A percentile compares a stretch with the other conserved stretches of the same genome.
phyloP scores from a whole-genome alignment of 2,113 vertebrate genomes.

The Cricetomys ansorgei region DNA sequence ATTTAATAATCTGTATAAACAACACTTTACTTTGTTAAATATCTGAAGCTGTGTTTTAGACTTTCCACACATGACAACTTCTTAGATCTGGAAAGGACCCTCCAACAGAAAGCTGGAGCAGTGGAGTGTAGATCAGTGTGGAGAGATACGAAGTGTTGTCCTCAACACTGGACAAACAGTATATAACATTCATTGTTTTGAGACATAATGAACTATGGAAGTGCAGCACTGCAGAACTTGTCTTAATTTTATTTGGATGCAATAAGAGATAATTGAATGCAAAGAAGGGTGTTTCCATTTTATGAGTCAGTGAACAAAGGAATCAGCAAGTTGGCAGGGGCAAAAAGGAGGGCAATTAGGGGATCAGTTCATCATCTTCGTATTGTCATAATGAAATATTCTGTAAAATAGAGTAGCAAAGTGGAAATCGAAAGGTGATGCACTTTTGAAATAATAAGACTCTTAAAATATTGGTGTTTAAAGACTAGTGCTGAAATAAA shows the following conservation, averaged over 20 bases:
- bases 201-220: not conserved
- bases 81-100: not conserved
- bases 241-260: not conserved
- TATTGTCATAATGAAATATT: not conserved
- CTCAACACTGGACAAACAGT: not conserved
- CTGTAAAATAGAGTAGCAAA: not conserved
- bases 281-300: not conserved
- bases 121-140: not conserved
- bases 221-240: not conserved
- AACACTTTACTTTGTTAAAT: not conserved
- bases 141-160: not conserved
- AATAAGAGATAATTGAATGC: not conserved
- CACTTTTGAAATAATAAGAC: not conserved
- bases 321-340: too few species aligned
- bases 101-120: not conserved
- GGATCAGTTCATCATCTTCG: too few species aligned
- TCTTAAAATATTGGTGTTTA: not conserved
- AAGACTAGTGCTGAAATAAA: not conserved
- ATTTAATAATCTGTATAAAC: not conserved
- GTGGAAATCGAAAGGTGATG: not conserved
- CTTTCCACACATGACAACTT: not conserved
- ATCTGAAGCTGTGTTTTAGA: slow-evolving; percentile 3
- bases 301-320: not conserved
- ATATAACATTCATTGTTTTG: not conserved
- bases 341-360: not conserved